Evolutionary conservation across 2,888 invertebrate species (phyloP), one percentile per base, ranked within the genome.

Genomic region (Sinhomidia bicolor): DNA sequence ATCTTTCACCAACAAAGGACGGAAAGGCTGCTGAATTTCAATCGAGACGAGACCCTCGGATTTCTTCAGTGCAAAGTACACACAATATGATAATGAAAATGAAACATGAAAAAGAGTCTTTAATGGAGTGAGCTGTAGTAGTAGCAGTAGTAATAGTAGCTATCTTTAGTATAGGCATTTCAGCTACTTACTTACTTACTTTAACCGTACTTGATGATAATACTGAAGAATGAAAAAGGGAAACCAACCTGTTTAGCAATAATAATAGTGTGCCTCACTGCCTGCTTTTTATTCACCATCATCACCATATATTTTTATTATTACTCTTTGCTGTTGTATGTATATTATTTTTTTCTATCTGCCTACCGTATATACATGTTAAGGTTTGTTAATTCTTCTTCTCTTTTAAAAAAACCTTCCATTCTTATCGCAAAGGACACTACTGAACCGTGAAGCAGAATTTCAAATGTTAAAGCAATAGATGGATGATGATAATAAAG

Each of bases 361-460:
- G n/a, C n/a, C n/a, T n/a, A n/a, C n/a, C n/a, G n/a, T 14, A 20
- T 26, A 74, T 47, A 47, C 41, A 41, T 29, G 29, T 29, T 36
- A 57, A 23, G 32, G 78, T 57, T 78, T 32, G 78, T 78, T 78
- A 78, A 51, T 78, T 54, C 76, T 74, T n/a, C 74, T 20, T 10
- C 26, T 10, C 12, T 23, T 54, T n/a, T n/a, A n/a, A n/a, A n/a
- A 57, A 78, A 54, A 57, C 20, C 54, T n/a, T 29, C 78, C 78
- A 14, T 20, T 57, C 41, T 54, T n/a, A 54, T 78, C 36, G 32
- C 20, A 54, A 57, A 57, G 57, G 78, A 78, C 78, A 78, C 78
- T 78, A 78, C 54, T 78, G 54, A 78, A 78, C 78, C 78, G 23
- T 78, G 78, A 78, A 78, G 57, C 5, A 54, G 78, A 78, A 32